Evolutionary conservation across 2,888 invertebrate genomes (phyloP).

Genomic region (Opisthograptis luteolata): DNA sequence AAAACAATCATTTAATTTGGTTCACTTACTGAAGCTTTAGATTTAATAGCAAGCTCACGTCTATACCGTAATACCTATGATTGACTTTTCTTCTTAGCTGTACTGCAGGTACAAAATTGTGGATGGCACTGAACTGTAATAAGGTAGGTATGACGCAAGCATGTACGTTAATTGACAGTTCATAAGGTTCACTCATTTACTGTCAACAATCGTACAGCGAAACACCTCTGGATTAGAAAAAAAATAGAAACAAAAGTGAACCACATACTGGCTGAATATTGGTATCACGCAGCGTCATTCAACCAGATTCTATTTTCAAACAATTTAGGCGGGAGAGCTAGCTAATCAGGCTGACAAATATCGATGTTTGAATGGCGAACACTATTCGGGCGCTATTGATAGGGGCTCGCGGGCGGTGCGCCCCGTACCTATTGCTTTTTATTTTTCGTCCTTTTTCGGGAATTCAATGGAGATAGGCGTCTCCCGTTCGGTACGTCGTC

Average conservation of each 20-base stretch:
- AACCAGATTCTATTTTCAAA: constrained; percentile 54
- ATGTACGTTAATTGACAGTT: too few relatives aligned
- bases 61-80: too few relatives aligned
- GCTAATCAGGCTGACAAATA: constrained; percentile 84
- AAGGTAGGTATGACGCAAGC: too few relatives aligned
- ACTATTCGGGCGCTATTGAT: constrained; percentile 65
- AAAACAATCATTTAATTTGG: constrained; percentile 22
- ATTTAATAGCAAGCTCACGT: too few relatives aligned
- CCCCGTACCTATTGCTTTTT: constrained; percentile 59
- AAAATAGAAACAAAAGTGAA: constrained; percentile 50
- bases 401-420: constrained; percentile 48
- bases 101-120: too few relatives aligned
- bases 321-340: constrained; percentile 56
- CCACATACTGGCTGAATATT: constrained; percentile 46
- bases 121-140: too few relatives aligned
- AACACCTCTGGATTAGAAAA: constrained; percentile 23
- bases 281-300: constrained; percentile 76
- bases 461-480: constrained; percentile 82
- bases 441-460: constrained; percentile 78
- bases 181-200: too few relatives aligned
- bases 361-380: constrained; percentile 71
- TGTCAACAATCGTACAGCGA: neutral
- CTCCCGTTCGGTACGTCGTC: constrained; percentile 64
- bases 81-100: too few relatives aligned
- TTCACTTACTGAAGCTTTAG: neutral